Evolutionary conservation across 2,888 invertebrate species (phyloP).

Genomic region (Eupithecia abbreviata): DNA sequence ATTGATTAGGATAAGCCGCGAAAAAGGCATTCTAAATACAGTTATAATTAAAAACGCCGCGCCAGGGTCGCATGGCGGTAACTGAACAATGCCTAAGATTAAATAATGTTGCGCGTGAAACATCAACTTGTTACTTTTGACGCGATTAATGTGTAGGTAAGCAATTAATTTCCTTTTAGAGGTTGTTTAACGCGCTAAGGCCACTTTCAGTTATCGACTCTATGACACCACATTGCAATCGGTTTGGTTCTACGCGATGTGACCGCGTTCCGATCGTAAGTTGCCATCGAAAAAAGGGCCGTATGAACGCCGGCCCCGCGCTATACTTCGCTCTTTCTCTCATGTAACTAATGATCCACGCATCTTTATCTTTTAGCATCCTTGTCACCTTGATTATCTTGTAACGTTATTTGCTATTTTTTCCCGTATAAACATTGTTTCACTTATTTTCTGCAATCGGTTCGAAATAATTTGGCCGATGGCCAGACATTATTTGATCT

Average conservation of each 20-base stretch:
- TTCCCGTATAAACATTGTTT: slow-evolving; percentile 55
- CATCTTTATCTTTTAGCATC: slow-evolving; percentile 76
- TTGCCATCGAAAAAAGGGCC: slow-evolving; percentile 72
- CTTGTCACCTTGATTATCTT: slow-evolving; percentile 76
- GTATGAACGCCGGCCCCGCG: slow-evolving; percentile 70
- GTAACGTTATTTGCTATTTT: slow-evolving; percentile 54
- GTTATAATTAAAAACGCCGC: background rate
- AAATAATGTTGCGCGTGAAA: slow-evolving; percentile 5
- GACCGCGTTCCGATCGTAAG: slow-evolving; percentile 71
- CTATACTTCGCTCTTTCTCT: slow-evolving; percentile 69
- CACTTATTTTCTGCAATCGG: slow-evolving; percentile 51
- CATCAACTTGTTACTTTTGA: background rate
- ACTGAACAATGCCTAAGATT: background rate
- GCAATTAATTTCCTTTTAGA: slow-evolving; percentile 35
- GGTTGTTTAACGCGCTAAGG: slow-evolving; percentile 51
- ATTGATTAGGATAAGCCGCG: background rate
- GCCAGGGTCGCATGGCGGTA: slow-evolving; percentile 14
- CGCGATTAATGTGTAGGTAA: slow-evolving; percentile 23
- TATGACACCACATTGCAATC: slow-evolving; percentile 58
- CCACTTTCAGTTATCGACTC: slow-evolving; percentile 54
- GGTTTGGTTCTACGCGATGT: slow-evolving; percentile 68
- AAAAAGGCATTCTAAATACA: background rate
- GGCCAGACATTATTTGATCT: slow-evolving; percentile 67
- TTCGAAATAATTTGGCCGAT: slow-evolving; percentile 63
- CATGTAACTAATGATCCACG: slow-evolving; percentile 66